phyloP scores from a whole-genome alignment of 2,888 invertebrate genomes.

The Harpalus rufipes region DNA sequence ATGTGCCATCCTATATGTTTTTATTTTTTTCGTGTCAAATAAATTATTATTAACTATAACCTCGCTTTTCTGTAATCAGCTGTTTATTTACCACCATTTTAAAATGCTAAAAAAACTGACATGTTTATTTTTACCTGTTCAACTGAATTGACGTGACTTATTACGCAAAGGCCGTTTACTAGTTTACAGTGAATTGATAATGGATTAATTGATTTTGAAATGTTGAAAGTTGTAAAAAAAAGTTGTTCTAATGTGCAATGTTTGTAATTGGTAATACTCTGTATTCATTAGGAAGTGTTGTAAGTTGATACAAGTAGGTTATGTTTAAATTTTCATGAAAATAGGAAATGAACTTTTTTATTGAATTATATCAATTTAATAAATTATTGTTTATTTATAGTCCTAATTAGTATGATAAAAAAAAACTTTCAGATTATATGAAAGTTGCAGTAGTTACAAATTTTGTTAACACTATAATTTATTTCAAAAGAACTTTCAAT shows the following conservation, averaged over 20 bases:
- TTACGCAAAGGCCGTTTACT: slow-evolving; percentile 9
- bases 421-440: slow-evolving; percentile 12
- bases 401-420: background rate
- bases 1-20: too few relatives aligned
- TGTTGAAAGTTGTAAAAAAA: slow-evolving; percentile 14
- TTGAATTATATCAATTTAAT: slow-evolving; percentile 5
- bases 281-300: slow-evolving; percentile 28
- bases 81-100: slow-evolving; percentile 27
- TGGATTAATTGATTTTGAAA: slow-evolving; percentile 32
- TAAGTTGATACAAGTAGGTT: background rate
- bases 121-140: background rate
- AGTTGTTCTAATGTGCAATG: background rate
- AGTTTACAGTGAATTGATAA: background rate
- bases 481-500: slow-evolving; percentile 19
- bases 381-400: background rate
- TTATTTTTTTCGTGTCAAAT: too few relatives aligned
- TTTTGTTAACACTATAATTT: background rate
- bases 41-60: background rate
- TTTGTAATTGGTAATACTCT: slow-evolving; percentile 39
- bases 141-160: slow-evolving; percentile 18
- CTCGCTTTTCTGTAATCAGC: slow-evolving; percentile 35
- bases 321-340: slow-evolving; percentile 12
- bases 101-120: slow-evolving; percentile 11
- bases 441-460: slow-evolving; percentile 15
- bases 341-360: slow-evolving; percentile 12